These are phyloP conservation scores for Ephialtes manifestator DNA, from an alignment of 2,888 invertebrate species.

Conservation along the genomic window DNA sequence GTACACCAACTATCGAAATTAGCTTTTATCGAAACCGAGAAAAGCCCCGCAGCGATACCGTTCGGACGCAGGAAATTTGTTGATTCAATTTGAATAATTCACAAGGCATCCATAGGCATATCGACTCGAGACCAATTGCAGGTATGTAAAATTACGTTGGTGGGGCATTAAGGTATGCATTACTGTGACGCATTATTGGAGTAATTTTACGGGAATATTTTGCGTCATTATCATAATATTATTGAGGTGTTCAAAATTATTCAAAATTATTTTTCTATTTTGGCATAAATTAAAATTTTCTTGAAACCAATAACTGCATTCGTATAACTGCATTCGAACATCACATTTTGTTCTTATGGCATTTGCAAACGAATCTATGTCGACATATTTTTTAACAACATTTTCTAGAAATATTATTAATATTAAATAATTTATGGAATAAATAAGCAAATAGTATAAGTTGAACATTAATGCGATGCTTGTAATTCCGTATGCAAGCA, in stretches of 20 bases:
- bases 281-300: background rate
- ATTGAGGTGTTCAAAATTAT: background rate
- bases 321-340: background rate
- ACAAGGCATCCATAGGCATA: constrained; percentile 28
- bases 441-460: background rate
- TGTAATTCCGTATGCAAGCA: background rate
- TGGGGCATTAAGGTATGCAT: background rate
- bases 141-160: background rate
- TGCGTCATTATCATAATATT: background rate
- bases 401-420: no score
- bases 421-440: no score
- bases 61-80: constrained; percentile 56
- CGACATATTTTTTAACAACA: no score
- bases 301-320: background rate
- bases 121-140: constrained; percentile 30
- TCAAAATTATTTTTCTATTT: background rate
- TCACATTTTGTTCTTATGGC: no score
- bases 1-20: constrained; percentile 69
- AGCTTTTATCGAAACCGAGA: constrained; percentile 38
- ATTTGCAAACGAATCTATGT: no score
- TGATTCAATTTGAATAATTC: constrained; percentile 67
- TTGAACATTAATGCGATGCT: background rate
- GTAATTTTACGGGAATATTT: background rate
- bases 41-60: background rate
- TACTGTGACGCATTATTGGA: background rate